Percentiles rank a stretch among this genome's conserved stretches.
phyloP scores from a whole-genome alignment of 2,113 vertebrate species.

The Empidonax traillii region DNA sequence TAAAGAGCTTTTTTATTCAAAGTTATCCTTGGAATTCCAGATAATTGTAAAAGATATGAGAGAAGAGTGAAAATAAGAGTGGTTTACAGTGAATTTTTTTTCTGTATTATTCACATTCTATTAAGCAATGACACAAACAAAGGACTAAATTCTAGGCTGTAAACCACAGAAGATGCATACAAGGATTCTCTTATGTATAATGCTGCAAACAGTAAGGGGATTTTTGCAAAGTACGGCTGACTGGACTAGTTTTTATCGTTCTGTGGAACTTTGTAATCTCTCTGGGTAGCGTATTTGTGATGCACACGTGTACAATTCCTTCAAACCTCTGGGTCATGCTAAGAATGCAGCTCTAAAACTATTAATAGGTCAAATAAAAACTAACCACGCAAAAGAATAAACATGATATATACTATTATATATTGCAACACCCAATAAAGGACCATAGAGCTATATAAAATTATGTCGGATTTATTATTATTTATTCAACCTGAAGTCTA shows the following conservation, averaged over 20 bases:
- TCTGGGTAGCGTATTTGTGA: neutral
- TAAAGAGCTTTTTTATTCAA: neutral
- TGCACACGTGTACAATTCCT: neutral
- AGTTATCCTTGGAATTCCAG: neutral
- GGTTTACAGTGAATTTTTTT: constrained; percentile 26
- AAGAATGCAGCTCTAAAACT: neutral
- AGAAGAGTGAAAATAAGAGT: neutral
- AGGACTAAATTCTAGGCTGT: constrained; percentile 8
- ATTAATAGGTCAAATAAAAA: neutral
- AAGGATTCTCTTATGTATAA: neutral
- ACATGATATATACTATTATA: neutral
- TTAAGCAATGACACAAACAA: neutral
- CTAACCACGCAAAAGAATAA: neutral
- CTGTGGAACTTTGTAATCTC: neutral
- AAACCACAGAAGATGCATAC: neutral
- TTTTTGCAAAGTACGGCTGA: neutral
- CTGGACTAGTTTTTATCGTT: neutral
- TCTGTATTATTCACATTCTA: constrained; percentile 21
- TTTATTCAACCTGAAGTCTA: neutral
- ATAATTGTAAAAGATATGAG: neutral
- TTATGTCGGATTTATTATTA: neutral
- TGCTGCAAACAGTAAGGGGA: neutral
- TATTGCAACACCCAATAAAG: neutral
- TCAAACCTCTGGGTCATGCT: neutral
- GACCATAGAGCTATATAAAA: neutral